Conservation (phyloP, 2,797 vertebrate species). For the Clamator glandarius region DNA sequence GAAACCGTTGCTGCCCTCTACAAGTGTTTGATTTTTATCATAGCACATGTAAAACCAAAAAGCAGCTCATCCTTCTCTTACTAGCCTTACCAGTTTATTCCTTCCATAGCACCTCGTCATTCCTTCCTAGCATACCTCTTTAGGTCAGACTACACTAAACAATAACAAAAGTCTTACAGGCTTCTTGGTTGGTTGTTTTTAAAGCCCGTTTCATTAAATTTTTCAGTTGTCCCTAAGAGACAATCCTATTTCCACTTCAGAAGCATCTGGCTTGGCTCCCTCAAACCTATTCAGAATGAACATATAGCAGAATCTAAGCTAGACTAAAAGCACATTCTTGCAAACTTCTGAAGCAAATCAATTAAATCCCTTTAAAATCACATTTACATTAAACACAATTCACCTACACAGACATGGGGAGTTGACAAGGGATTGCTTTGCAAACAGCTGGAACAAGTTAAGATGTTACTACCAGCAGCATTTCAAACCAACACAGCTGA, state of each 20-base stretch:
- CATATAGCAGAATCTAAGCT: neutral
- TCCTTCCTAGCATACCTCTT: neutral
- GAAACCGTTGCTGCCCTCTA: neutral
- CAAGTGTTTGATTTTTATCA: neutral
- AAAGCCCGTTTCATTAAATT: neutral
- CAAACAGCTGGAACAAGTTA: slow-evolving; percentile 21
- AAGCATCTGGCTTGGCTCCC: neutral
- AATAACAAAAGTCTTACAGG: neutral
- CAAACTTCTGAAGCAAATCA: neutral
- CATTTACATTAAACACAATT: neutral
- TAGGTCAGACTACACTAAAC: neutral
- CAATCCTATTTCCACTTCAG: neutral
- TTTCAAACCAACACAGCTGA: neutral
- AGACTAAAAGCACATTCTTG: neutral
- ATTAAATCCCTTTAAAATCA: neutral
- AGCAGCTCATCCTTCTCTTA: neutral
- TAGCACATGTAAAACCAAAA: neutral
- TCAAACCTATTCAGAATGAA: neutral
- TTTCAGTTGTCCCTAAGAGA: neutral
- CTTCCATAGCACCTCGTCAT: neutral
- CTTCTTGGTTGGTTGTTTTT: neutral
- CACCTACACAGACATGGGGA: neutral
- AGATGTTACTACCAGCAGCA: slow-evolving; percentile 1
- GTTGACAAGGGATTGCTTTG: neutral
- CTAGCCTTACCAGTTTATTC: neutral